These are phyloP conservation scores for Dasyprocta punctata DNA, from an alignment of 2,113 vertebrate genomes.

Conservation along the genomic window DNA sequence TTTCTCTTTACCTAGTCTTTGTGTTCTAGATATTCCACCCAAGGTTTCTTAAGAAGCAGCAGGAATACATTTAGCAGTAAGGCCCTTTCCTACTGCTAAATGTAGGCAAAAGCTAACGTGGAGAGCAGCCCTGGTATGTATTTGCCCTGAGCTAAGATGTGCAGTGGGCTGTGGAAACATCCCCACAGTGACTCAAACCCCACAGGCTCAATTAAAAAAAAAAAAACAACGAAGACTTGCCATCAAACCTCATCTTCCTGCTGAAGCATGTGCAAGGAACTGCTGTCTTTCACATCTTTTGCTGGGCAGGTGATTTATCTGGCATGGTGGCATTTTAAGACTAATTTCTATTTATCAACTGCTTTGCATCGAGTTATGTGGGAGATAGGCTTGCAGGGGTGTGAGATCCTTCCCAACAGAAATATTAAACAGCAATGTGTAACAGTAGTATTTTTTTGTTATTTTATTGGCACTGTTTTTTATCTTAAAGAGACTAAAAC, in stretches of 20 bases:
- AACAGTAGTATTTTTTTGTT: not conserved
- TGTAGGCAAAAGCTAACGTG: constrained; percentile 23
- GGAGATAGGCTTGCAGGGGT: not conserved
- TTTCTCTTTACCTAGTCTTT: constrained; percentile 3
- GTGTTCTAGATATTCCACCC: not conserved
- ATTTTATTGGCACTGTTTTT: not conserved
- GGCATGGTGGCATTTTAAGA: not conserved
- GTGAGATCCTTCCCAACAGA: not conserved
- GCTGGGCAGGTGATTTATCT: constrained; percentile 24
- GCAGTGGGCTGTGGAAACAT: not conserved
- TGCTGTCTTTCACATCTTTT: not conserved
- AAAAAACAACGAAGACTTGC: not conserved
- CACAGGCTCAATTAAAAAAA: not conserved
- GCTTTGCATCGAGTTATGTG: not conserved
- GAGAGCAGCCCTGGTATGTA: not conserved
- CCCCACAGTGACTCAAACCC: not conserved
- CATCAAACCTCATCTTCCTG: not conserved
- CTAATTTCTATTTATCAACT: constrained; percentile 42
- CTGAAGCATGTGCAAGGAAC: not conserved
- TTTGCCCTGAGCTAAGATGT: constrained; percentile 41
- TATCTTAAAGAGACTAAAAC: no score
- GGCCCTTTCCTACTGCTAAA: constrained; percentile 7
- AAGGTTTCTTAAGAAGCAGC: constrained; percentile 42
- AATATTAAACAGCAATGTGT: constrained; percentile 16
- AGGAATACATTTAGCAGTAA: constrained; percentile 1